Conservation (phyloP, 2,113 vertebrate species). For the Crypturellus undulatus region DNA sequence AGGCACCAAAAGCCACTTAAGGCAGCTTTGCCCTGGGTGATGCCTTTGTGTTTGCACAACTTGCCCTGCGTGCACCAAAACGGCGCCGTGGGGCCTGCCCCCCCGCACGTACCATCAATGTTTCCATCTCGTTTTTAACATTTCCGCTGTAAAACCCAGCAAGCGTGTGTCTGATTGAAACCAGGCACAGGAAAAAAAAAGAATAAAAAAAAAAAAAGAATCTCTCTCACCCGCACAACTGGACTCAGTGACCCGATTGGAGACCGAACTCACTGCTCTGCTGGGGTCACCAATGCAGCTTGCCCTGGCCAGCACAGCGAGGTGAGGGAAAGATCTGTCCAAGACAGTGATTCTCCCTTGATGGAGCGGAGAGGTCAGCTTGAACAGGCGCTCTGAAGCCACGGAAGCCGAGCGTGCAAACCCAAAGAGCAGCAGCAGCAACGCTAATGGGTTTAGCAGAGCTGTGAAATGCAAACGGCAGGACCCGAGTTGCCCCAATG, state of each 20-base stretch:
- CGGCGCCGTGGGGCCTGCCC: not conserved
- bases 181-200: not conserved
- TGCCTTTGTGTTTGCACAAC: not conserved
- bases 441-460: not conserved
- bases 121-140: not conserved
- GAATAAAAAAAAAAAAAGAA: not conserved
- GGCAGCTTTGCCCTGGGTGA: accelerated
- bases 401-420: accelerated
- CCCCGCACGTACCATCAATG: accelerated
- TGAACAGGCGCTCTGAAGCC: not conserved
- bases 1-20: not conserved
- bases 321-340: not conserved
- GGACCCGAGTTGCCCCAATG: accelerated
- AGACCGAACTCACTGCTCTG: not conserved
- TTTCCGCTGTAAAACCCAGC: not conserved
- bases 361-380: not conserved
- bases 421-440: not conserved
- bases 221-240: not conserved
- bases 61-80: not conserved
- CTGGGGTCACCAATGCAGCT: not conserved
- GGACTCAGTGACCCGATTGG: not conserved
- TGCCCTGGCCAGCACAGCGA: not conserved
- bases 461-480: not conserved
- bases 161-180: accelerated
- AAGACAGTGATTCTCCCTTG: not conserved